Evolutionary conservation across 2,888 invertebrate genomes (phyloP).

Genomic region (Pollenia griseotomentosa): DNA sequence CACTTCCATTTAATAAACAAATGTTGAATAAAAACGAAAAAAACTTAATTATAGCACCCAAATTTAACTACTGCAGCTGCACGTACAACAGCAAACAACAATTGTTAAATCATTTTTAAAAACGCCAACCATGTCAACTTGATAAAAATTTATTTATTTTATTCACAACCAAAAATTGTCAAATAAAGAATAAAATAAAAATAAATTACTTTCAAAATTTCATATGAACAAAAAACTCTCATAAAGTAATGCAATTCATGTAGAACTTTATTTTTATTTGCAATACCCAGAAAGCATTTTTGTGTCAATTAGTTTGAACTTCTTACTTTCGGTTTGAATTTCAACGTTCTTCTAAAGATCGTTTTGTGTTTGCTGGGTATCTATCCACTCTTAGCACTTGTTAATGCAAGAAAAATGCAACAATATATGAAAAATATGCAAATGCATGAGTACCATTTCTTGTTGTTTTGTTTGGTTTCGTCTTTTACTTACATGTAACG

Average conservation of each 20-base stretch:
- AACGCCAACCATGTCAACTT: constrained; percentile 60
- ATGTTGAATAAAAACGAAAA: background rate
- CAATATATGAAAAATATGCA: constrained; percentile 54
- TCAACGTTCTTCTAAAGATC: background rate
- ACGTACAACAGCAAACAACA: constrained; percentile 22
- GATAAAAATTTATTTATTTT: constrained; percentile 59
- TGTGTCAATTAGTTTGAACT: too few species aligned
- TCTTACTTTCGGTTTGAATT: too few species aligned
- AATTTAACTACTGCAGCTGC: constrained; percentile 18
- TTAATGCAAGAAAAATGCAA: constrained; percentile 60
- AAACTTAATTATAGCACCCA: constrained; percentile 1
- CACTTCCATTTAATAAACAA: background rate
- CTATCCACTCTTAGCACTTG: background rate
- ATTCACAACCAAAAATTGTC: constrained; percentile 57
- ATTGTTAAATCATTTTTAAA: constrained; percentile 42
- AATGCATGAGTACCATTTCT: constrained; percentile 17
- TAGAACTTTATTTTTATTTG: background rate
- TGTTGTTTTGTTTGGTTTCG: background rate
- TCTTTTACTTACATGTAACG: constrained; percentile 43
- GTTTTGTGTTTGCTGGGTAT: background rate
- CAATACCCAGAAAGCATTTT: constrained; percentile 15
- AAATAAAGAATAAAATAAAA: constrained; percentile 65
- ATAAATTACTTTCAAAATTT: constrained; percentile 66
- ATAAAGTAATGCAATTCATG: constrained; percentile 27
- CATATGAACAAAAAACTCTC: constrained; percentile 22